Base-by-base conservation (phyloP, 2,797 vertebrate species). In the Darevskia nairensis region DNA sequence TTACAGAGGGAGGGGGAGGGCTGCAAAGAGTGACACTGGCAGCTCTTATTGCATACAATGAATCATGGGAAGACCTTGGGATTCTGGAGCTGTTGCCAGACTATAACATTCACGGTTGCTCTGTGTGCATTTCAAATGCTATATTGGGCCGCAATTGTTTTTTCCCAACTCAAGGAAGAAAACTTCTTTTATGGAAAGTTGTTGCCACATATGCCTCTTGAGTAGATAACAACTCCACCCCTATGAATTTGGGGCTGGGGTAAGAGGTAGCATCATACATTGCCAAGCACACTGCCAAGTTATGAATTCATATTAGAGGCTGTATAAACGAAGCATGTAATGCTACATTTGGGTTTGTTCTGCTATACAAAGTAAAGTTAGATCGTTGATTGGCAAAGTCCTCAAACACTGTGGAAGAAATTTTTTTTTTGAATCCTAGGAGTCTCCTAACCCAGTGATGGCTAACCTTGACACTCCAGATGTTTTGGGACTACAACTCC, bases 271-370 rank as follows among this genome's bases (percentile, higher is more conserved):
- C 35, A 75, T 77, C 35, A 11, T 41, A 3, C 35, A 35, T 35
- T 35, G 35, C 35, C 35, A 35, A 35, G 69, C 10, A 35, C 55
- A 3, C 71, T 76, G 1, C 25, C 80, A 89, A 35, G 35, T 32
- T 82, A 55, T 89, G 59, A 80, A 44, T 75, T 82, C 32, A 83
- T 23, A 32, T 78, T 91, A 89, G 55, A 85, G 89, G 87, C 72
- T 89, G 85, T 74, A 69, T 32, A 86, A 46, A 85, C 32, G 3
- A 82, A 87, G n/a, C 32, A 32, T 85, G 82, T 66, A 80, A 13
- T 68, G 6, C 61, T 64, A 25, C 41, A 83, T 79, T 80, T 90
- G 91, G 90, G 66, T 87, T 80, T 39, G 69, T 4, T 84, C 83
- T 92, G 59, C 83, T 71, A 88, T 82, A 90, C 85, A 0, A 0